Conservation (phyloP, 2,113 vertebrate species). For the Chascanopsetta lugubris region DNA sequence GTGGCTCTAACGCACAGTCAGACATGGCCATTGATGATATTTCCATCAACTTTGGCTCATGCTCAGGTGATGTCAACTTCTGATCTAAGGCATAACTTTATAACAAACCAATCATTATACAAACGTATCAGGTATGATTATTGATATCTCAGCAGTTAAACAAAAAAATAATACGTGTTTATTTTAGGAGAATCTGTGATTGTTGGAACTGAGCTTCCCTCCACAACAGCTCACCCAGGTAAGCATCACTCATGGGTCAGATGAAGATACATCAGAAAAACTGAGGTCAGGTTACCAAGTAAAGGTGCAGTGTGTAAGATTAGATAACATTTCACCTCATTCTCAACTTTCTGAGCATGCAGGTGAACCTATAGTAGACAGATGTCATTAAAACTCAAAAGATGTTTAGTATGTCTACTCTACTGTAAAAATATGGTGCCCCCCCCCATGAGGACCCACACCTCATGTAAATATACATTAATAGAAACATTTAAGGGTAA, state of each 20-base stretch:
- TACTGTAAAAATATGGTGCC: no score
- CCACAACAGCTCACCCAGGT: slow-evolving; percentile 41
- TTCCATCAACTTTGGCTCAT: slow-evolving; percentile 63
- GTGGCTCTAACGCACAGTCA: slow-evolving; percentile 70
- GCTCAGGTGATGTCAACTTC: slow-evolving; percentile 57
- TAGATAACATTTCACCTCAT: no score
- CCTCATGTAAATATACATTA: no score
- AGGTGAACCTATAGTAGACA: no score
- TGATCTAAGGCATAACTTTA: no score
- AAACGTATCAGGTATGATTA: background rate
- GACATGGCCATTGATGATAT: slow-evolving; percentile 79
- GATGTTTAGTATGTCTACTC: no score
- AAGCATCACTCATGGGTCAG: slow-evolving; percentile 23
- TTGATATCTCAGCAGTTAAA: background rate
- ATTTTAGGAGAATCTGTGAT: slow-evolving; percentile 14
- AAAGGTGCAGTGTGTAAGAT: no score
- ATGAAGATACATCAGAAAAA: slow-evolving; percentile 24
- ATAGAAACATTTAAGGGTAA: no score
- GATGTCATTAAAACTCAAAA: no score
- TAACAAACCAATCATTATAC: no score
- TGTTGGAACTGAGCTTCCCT: slow-evolving; percentile 26
- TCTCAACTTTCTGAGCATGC: no score
- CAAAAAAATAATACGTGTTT: background rate
- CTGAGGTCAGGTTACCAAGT: slow-evolving; percentile 41
- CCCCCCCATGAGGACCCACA: no score